phyloP scores from a whole-genome alignment of 2,113 vertebrate species.

The Chaetodon trifascialis region DNA sequence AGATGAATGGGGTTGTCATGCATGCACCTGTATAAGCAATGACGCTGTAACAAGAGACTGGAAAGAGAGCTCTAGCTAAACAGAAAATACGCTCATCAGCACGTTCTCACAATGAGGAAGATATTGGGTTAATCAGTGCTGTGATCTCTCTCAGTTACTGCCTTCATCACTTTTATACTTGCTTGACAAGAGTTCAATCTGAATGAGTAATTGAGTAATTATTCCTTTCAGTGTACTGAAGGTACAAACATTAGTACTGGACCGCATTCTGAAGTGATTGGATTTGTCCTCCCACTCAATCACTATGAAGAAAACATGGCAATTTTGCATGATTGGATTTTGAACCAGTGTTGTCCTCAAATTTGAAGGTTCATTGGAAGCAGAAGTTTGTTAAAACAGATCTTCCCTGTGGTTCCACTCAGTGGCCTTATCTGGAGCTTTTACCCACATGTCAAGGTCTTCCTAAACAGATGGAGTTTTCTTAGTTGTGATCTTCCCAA shows the following conservation, averaged over 20 bases:
- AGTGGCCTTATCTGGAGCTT: no score
- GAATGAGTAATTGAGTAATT: background rate
- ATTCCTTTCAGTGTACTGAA: background rate
- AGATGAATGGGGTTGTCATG: slow-evolving; percentile 14
- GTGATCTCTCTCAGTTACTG: background rate
- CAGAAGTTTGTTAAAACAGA: no score
- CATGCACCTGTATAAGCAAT: slow-evolving; percentile 50
- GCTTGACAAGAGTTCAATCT: background rate
- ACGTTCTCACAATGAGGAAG: slow-evolving; percentile 12
- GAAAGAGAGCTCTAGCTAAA: slow-evolving; percentile 15
- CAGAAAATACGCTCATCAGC: slow-evolving; percentile 21
- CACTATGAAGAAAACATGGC: no score
- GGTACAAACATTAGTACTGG: no score
- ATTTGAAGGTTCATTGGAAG: background rate
- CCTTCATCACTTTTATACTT: background rate
- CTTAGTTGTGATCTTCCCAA: background rate
- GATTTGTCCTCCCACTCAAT: no score
- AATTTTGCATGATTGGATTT: no score
- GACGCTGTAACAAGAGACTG: slow-evolving; percentile 34
- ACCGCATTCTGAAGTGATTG: no score
- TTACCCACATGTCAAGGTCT: background rate
- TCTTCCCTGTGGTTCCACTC: no score
- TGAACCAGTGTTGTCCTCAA: no score
- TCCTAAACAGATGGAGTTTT: background rate
- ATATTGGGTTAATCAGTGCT: background rate